Evolutionary conservation across 2,888 invertebrate species (phyloP).

Genomic region (Tiphia femorata): DNA sequence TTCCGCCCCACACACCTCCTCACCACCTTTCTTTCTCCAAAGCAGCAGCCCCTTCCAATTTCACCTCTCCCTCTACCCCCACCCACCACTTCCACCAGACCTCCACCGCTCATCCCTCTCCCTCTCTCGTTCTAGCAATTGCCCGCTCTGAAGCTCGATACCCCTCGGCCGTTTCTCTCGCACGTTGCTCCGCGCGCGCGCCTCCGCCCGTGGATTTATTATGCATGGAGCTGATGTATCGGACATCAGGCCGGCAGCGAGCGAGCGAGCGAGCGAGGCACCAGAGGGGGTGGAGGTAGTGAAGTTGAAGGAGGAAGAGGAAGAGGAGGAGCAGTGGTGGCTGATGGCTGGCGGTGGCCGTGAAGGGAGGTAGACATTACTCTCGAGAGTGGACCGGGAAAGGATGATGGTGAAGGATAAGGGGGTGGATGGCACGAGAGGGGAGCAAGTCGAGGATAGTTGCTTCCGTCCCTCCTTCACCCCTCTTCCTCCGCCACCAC

Average conservation of each 20-base stretch:
- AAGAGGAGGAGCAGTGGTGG: not conserved
- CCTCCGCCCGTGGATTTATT: slow-evolving; percentile 57
- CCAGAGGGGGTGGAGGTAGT: not conserved
- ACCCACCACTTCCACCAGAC: not conserved
- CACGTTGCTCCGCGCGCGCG: slow-evolving; percentile 16
- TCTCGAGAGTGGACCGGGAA: slow-evolving; percentile 56
- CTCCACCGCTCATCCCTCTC: slow-evolving; percentile 9
- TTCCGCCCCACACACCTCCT: not conserved
- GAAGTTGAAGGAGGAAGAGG: not conserved
- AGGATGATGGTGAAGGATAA: slow-evolving; percentile 49
- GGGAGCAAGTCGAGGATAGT: slow-evolving; percentile 11
- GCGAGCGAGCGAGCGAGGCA: slow-evolving; percentile 9
- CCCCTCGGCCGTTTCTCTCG: not conserved
- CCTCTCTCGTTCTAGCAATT: slow-evolving; percentile 3
- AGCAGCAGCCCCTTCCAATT: not conserved
- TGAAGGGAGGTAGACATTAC: slow-evolving; percentile 45
- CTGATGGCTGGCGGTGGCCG: slow-evolving; percentile 24
- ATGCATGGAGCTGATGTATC: slow-evolving; percentile 59
- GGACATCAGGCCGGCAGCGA: slow-evolving; percentile 15
- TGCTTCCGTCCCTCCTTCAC: slow-evolving; percentile 22
- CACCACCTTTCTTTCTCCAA: not conserved
- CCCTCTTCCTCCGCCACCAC: slow-evolving; percentile 11
- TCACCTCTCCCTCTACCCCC: not conserved
- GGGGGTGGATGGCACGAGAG: slow-evolving; percentile 47
- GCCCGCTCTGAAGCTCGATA: not conserved